Percentiles rank a stretch among this genome's conserved stretches.
Evolutionary conservation across 2,888 invertebrate genomes (phyloP).

Genomic region (Scaptomyza polygonia): DNA sequence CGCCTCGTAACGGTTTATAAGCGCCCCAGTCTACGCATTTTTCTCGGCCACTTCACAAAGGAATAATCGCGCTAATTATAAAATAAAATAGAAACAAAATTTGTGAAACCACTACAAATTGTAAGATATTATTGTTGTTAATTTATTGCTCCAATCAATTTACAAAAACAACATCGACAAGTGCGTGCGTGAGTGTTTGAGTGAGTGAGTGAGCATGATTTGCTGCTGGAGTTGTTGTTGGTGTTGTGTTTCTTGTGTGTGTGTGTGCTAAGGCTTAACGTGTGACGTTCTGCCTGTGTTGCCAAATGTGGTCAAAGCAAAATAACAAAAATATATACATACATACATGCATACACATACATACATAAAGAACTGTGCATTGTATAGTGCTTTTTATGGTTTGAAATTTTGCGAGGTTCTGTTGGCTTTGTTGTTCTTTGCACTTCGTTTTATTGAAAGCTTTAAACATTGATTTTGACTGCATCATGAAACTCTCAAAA

Average conservation of each 20-base stretch:
- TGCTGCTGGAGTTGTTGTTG: constrained; percentile 41
- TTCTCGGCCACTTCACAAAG: constrained; percentile 36
- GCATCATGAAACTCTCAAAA: background rate
- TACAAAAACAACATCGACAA: constrained; percentile 43
- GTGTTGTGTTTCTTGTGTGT: constrained; percentile 28
- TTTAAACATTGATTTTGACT: constrained; percentile 16
- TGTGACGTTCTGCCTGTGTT: constrained; percentile 67
- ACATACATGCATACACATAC: background rate
- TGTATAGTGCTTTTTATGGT: constrained; percentile 76
- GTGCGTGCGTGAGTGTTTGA: constrained; percentile 47
- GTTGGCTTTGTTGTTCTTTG: constrained; percentile 43
- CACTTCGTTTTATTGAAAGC: constrained; percentile 19
- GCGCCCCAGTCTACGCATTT: constrained; percentile 56
- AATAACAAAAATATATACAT: constrained; percentile 57
- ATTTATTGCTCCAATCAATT: constrained; percentile 58
- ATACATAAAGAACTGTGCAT: constrained; percentile 39
- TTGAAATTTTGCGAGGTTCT: constrained; percentile 51
- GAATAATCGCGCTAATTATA: constrained; percentile 57
- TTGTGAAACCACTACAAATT: constrained; percentile 47
- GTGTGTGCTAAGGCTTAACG: constrained; percentile 50
- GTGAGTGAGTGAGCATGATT: constrained; percentile 42
- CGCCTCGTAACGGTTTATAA: constrained; percentile 61
- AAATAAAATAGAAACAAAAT: constrained; percentile 33
- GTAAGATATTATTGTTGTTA: constrained; percentile 63
- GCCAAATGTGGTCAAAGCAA: constrained; percentile 82